These are phyloP conservation scores for Mechanitis mazaeus DNA, from an alignment of 2,888 invertebrate genomes.

Conservation along the genomic window DNA sequence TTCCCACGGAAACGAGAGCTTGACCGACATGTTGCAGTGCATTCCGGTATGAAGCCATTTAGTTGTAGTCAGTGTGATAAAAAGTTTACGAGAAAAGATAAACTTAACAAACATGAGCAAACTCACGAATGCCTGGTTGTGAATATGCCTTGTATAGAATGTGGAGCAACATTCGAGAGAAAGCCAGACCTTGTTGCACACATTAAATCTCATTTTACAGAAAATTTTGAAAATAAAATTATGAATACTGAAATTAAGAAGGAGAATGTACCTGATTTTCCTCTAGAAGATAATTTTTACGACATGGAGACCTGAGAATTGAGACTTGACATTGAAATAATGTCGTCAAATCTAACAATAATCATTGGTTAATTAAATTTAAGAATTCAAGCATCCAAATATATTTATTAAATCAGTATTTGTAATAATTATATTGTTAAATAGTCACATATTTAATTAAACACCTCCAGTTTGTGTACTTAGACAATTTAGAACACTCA, in stretches of 20 bases:
- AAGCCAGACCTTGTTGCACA: conserved; percentile 77
- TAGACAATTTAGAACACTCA: conserved; percentile 14
- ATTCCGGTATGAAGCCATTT: conserved; percentile 81
- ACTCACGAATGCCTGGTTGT: conserved; percentile 79
- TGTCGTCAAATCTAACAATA: conserved; percentile 15
- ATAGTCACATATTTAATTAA: conserved; percentile 12
- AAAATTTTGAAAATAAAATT: conserved; percentile 65
- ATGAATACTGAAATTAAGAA: conserved; percentile 57
- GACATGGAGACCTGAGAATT: conserved; percentile 59
- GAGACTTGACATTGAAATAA: conserved; percentile 23
- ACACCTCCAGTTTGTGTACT: conserved; percentile 14
- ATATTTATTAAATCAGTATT: conserved; percentile 23
- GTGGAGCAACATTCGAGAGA: conserved; percentile 77
- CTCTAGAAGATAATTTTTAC: conserved; percentile 61
- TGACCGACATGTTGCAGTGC: conserved; percentile 81
- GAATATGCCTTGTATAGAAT: conserved; percentile 79
- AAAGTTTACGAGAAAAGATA: conserved; percentile 82
- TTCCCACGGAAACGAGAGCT: conserved; percentile 83
- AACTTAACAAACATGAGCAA: conserved; percentile 80
- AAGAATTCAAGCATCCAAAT: conserved; percentile 1
- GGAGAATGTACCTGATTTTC: conserved; percentile 57
- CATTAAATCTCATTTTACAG: conserved; percentile 75
- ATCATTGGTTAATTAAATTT: too few relatives aligned
- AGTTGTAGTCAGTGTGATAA: conserved; percentile 82
- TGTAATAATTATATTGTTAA: conserved; percentile 21